Base-by-base conservation (phyloP, 2,888 invertebrate species). In the Melipona bicolor region DNA sequence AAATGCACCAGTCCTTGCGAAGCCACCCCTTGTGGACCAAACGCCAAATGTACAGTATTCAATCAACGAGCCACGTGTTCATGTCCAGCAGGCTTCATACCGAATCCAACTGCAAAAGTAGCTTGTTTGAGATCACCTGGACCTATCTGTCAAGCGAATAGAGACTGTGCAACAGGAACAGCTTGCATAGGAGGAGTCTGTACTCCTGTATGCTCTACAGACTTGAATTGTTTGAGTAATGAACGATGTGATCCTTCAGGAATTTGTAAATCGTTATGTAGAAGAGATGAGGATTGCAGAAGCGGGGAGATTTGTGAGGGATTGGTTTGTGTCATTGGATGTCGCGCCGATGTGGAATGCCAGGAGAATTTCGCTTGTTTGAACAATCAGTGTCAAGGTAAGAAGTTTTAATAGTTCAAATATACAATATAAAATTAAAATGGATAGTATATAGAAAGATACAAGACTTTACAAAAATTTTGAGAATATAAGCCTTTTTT, bases 221-320 rank as follows among this genome's bases (percentile, higher is more conserved):
- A 97, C 90, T 95, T 95, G 0, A 97, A 97, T 83, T 98, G 98
- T 89, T 95, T 98, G 88, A 97, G 97, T 92, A 98, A 98, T 88
- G 98, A 98, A 95, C 96, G 97, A 77, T 98, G 98, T 90, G 96
- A 96, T 81, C 91, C 94, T 9, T 92, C 93, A n/a, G 98, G 98
- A 74, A 96, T 98, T 4, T 98, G 98, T 92, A 97, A 97, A 88
- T 97, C 98, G 0, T 95, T 98, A 3, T 98, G 98, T 91, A 96
- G 97, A 72, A 96, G 96, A 75, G 98, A 98, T 92, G 97, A 97
- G 87, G 98, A 98, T 92, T 98, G 98, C 90, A 96, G 97, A 73
- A 97, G 97, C 89, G 98, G 97, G 59, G 98, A 98, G 95, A 96
- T 98, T 75, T 98, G 98, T 91, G 97, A 98, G 92, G 97, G 97